Base-by-base conservation (phyloP, 2,113 vertebrate genomes). In the Pantherophis guttatus region DNA sequence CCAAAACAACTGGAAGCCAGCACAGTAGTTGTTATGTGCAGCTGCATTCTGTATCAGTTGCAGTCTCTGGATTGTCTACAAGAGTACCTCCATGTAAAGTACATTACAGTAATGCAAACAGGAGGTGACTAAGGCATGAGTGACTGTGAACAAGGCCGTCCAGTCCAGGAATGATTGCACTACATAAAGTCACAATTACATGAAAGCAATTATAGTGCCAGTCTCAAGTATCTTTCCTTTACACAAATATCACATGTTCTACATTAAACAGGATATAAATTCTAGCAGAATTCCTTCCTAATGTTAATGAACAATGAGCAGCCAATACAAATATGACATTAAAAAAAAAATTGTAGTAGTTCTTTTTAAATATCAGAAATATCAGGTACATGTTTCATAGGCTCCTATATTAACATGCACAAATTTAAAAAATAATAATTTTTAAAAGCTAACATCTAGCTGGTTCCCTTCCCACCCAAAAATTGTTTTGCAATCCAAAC, bases 401-500 rank as follows among this genome's bases (percentile, higher is more conserved):
- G 88, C 89, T 95, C 24, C 70, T 90, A 86, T 89, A 44, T 90
- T 90, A 92, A 96, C 93, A 94, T 0, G 1, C 91, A 93, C 33
- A 85, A 91, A 91, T 88, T 94, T 26, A 59, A 89, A 91, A 94
- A 54, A 92, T 23, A 88, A 57, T 3, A 62, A 26, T 62, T 62
- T 62, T 96, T 96, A 94, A 95, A 97, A 94, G 88, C 92, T 87
- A 95, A 59, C 62, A 87, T 93, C 95, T 95, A 13, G 8, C 11
- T 94, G 90, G 94, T 98, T 81, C 17, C 33, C 70, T 81, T 21
- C 17, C 70, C 33, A 81, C n/a, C 96, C 97, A 98, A 98, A 97
- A 98, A 97, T 95, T 93, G 93, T n/a, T 87, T 94, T 94, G 91
- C 91, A 94, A 89, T 97, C 96, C 96, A 98, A 97, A 95, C 96